These are phyloP conservation scores for Lophius piscatorius DNA, from an alignment of 2,113 vertebrate species.

Conservation along the genomic window DNA sequence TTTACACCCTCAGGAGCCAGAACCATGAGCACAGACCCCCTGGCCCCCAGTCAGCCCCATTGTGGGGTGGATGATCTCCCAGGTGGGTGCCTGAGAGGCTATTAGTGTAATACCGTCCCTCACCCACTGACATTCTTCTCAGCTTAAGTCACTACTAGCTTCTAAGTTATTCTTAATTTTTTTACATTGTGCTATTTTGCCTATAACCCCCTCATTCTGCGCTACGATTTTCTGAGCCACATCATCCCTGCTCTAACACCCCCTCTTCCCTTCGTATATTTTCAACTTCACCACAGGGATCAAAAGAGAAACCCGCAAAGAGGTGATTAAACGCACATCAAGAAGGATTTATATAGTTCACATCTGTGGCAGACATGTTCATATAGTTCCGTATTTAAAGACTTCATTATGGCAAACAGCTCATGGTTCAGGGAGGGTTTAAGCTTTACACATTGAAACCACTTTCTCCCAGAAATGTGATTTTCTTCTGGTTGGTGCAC, in stretches of 20 bases:
- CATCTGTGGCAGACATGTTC: constrained; percentile 55
- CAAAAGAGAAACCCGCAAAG: constrained; percentile 69
- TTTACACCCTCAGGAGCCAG: constrained; percentile 45
- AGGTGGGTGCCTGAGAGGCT: constrained; percentile 53
- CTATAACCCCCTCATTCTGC: constrained; percentile 40
- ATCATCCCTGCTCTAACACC: constrained; percentile 1
- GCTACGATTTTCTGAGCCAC: constrained; percentile 27
- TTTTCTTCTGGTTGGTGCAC: not conserved
- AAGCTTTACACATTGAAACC: not conserved
- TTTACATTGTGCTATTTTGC: constrained; percentile 41
- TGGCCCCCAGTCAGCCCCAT: constrained; percentile 18
- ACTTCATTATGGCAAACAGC: constrained; percentile 49
- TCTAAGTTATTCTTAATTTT: constrained; percentile 57
- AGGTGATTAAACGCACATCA: constrained; percentile 73
- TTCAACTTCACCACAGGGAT: constrained; percentile 70
- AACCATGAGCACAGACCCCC: constrained; percentile 35
- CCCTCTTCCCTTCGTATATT: constrained; percentile 30
- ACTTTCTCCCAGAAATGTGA: not conserved
- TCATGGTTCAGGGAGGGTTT: not conserved
- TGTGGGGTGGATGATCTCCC: constrained; percentile 31
- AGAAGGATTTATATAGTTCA: constrained; percentile 62
- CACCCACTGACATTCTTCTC: constrained; percentile 54
- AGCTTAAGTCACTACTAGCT: constrained; percentile 34
- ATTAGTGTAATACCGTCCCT: constrained; percentile 71
- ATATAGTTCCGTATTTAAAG: constrained; percentile 53